A percentile compares a stretch with the other conserved stretches of the same genome.
These are phyloP conservation scores for fruit fly (Drosophila melanogaster) DNA, from an alignment of 1,140 invertebrate species.

Conservation along the genomic window Release_6_plus_ISO1_MT NT_037436.4:14348001-14348500, in stretches of 20 bases:
- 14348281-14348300: slow-evolving; percentile 27
- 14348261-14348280: slow-evolving; percentile 40
- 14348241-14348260: slow-evolving; percentile 76
- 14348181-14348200: slow-evolving; percentile 72
- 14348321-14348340: slow-evolving; percentile 31
- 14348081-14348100: slow-evolving; percentile 53
- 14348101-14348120: slow-evolving; percentile 41
- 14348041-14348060: slow-evolving; percentile 24
- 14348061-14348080: slow-evolving; percentile 32
- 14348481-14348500: slow-evolving; percentile 54
- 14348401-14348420: slow-evolving; percentile 39
- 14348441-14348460: slow-evolving; percentile 33
- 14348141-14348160: slow-evolving; percentile 77
- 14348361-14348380: slow-evolving; percentile 3
- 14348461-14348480: slow-evolving; percentile 15
- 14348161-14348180: slow-evolving; percentile 65
- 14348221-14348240: slow-evolving; percentile 36
- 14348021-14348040: slow-evolving; percentile 23
- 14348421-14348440: slow-evolving; percentile 32
- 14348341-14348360: slow-evolving; percentile 7
- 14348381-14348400: slow-evolving; percentile 4
- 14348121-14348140: slow-evolving; percentile 67
- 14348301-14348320: slow-evolving; percentile 26
- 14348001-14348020: slow-evolving; percentile 6
- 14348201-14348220: slow-evolving; percentile 59